phyloP scores from a whole-genome alignment of 92 coral and sea anemone species.

The Palythoa caribaeorum region DNA sequence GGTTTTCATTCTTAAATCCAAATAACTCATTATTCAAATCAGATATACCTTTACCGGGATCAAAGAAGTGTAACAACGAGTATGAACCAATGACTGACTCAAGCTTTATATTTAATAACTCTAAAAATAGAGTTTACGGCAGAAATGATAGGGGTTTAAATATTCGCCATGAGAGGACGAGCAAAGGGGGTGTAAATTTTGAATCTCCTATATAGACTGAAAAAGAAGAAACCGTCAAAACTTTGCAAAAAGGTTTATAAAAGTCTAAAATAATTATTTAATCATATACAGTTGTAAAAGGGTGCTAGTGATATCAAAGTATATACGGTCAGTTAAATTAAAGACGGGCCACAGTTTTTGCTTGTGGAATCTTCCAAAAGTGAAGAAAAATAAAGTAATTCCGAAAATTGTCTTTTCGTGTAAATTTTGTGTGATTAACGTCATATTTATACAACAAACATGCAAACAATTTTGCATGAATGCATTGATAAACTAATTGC shows the following conservation, averaged over 20 bases:
- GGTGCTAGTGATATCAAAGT: background rate
- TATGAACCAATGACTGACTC: background rate
- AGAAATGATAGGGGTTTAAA: background rate
- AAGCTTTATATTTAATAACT: background rate
- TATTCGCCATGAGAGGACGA: background rate
- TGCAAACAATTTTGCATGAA: no score
- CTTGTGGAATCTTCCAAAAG: background rate
- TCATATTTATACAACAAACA: background rate
- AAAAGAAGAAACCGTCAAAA: background rate
- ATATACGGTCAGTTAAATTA: no score
- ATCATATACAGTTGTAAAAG: background rate
- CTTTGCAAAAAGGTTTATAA: background rate
- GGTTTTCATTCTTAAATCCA: conserved; percentile 3
- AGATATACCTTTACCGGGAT: background rate
- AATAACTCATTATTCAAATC: background rate
- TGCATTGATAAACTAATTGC: no score
- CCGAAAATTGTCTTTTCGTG: background rate
- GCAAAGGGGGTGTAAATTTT: background rate
- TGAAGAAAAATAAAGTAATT: background rate
- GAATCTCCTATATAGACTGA: conserved; percentile 11
- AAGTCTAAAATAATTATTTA: background rate
- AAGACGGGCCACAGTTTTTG: background rate
- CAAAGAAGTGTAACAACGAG: background rate
- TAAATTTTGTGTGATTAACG: background rate
- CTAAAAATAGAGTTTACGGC: background rate